Percentiles rank a stretch among this genome's conserved stretches.
Evolutionary conservation across 2,797 vertebrate genomes (phyloP).

Genomic region (Melanogrammus aeglefinus): DNA sequence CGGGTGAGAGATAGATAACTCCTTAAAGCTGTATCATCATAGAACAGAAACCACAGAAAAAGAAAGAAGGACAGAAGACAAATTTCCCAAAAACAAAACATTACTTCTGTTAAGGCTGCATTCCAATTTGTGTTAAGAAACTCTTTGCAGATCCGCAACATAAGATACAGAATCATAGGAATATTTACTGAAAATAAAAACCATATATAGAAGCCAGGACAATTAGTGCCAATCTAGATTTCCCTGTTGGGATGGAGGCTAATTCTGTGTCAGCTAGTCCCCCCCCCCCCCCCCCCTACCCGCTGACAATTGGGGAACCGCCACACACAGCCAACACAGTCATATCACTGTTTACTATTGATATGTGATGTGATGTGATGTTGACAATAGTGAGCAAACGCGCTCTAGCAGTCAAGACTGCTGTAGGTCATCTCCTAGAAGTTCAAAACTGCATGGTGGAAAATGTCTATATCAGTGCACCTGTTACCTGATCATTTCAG

Average conservation of each 20-base stretch:
- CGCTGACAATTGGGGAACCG: neutral
- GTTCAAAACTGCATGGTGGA: neutral
- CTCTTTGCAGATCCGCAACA: constrained; percentile 6
- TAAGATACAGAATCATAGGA: neutral
- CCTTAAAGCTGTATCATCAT: too few relatives aligned
- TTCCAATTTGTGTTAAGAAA: neutral
- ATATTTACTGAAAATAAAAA: neutral
- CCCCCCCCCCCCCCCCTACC: neutral
- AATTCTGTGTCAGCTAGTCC: neutral
- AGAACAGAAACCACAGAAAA: neutral
- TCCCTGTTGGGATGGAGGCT: neutral
- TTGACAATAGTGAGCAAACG: constrained; percentile 1
- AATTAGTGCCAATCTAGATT: constrained; percentile 33
- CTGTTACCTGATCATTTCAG: neutral
- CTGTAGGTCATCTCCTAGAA: neutral
- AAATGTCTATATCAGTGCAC: neutral
- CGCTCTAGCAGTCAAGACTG: neutral
- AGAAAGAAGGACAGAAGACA: too few relatives aligned
- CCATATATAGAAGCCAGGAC: constrained; percentile 39
- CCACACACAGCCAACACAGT: neutral
- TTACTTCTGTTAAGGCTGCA: neutral
- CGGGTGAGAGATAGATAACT: neutral
- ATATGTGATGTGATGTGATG: neutral
- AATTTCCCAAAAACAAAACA: neutral
- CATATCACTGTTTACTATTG: neutral